Conservation (phyloP, 2,113 vertebrate species). For the Myotis davidii region DNA sequence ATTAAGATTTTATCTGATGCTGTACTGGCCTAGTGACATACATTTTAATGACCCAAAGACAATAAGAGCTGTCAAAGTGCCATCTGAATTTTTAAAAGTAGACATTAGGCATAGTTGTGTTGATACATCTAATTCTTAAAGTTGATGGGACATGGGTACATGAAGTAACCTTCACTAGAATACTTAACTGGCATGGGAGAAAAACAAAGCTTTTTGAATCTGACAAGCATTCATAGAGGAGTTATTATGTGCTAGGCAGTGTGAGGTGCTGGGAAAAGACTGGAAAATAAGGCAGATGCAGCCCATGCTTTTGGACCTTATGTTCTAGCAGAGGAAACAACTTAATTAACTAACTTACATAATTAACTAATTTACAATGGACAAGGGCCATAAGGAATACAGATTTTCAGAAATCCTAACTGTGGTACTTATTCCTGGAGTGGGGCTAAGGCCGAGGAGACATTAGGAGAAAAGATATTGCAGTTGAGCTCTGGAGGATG, state of each 20-base stretch:
- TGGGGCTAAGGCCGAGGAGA: background rate
- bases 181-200: background rate
- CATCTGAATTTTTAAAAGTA: background rate
- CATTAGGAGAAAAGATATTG: background rate
- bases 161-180: constrained; percentile 16
- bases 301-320: background rate
- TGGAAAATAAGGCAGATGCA: background rate
- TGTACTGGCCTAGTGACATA: background rate
- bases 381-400: background rate
- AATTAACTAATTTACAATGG: background rate
- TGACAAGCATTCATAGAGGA: background rate
- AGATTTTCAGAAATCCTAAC: background rate
- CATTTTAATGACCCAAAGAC: background rate
- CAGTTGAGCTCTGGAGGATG: background rate
- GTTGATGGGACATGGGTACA: background rate
- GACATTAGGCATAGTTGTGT: background rate
- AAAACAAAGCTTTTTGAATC: background rate
- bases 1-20: background rate
- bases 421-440: background rate
- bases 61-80: background rate
- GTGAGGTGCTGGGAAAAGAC: background rate
- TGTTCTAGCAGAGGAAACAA: background rate
- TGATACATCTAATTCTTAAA: constrained; percentile 1
- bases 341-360: background rate
- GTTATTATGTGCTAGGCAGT: background rate